These are phyloP conservation scores for Phymatocera aterrima DNA, from an alignment of 2,888 invertebrate genomes.

Conservation along the genomic window DNA sequence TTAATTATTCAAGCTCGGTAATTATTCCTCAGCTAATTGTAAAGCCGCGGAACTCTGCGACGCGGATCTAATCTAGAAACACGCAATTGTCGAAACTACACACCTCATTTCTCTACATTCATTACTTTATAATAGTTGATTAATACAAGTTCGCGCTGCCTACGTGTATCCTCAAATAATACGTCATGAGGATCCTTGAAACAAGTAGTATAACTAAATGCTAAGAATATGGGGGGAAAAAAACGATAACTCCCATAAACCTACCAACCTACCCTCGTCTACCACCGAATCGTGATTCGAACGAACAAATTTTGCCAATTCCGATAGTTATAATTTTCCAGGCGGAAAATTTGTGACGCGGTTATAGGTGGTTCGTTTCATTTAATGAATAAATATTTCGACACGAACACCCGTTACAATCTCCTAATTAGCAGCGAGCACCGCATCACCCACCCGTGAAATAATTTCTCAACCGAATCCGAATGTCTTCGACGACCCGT, in stretches of 20 bases:
- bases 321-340: too few relatives aligned
- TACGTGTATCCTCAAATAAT: neutral
- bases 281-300: too few relatives aligned
- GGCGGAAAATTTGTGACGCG: too few relatives aligned
- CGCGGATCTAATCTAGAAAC: conserved; percentile 29
- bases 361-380: neutral
- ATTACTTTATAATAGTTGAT: conserved; percentile 11
- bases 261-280: too few relatives aligned
- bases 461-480: conserved; percentile 53
- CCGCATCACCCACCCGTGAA: conserved; percentile 48
- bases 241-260: too few relatives aligned
- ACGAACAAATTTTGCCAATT: too few relatives aligned
- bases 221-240: neutral
- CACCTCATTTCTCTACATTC: neutral
- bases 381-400: neutral
- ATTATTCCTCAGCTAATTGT: conserved; percentile 24
- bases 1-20: conserved; percentile 24
- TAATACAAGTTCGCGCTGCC: neutral
- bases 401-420: conserved; percentile 18
- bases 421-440: conserved; percentile 34
- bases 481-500: conserved; percentile 55
- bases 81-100: conserved; percentile 8
- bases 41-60: conserved; percentile 37
- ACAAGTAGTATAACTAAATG: neutral
- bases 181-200: neutral